A percentile compares a stretch with the other conserved stretches of the same genome.
Evolutionary conservation across 1,140 invertebrate species (phyloP).

Genomic region (Heterodera carotae): DNA sequence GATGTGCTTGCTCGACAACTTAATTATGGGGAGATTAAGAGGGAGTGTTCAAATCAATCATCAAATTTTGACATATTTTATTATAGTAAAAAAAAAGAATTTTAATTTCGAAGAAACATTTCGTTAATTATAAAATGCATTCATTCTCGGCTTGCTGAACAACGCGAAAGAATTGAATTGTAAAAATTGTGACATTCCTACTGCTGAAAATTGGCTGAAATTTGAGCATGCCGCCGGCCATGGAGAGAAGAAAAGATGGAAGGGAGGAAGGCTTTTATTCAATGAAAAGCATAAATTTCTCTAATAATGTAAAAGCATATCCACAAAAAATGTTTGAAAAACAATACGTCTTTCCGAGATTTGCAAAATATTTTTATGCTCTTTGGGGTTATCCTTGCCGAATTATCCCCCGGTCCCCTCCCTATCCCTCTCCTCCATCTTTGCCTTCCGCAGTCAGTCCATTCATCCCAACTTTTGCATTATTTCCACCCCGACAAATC

Average conservation of each 20-base stretch:
- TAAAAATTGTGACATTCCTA: background rate
- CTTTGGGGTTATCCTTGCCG: background rate
- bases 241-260: background rate
- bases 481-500: background rate
- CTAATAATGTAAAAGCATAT: no score
- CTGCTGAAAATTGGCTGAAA: background rate
- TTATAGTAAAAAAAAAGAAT: no score
- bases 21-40: no score
- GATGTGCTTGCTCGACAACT: no score
- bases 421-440: background rate
- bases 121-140: no score
- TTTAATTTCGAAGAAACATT: background rate
- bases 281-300: no score
- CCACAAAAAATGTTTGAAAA: no score
- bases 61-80: no score
- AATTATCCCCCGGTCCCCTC: background rate
- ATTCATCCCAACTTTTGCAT: background rate
- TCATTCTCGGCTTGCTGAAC: no score
- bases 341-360: background rate
- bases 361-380: background rate
- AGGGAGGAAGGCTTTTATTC: no score
- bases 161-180: background rate
- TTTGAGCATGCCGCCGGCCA: background rate
- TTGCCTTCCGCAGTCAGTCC: background rate
- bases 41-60: no score